Percentiles rank a stretch among this genome's conserved stretches.
phyloP scores from a whole-genome alignment of 2,113 vertebrate genomes.

The Oncorhynchus keta region DNA sequence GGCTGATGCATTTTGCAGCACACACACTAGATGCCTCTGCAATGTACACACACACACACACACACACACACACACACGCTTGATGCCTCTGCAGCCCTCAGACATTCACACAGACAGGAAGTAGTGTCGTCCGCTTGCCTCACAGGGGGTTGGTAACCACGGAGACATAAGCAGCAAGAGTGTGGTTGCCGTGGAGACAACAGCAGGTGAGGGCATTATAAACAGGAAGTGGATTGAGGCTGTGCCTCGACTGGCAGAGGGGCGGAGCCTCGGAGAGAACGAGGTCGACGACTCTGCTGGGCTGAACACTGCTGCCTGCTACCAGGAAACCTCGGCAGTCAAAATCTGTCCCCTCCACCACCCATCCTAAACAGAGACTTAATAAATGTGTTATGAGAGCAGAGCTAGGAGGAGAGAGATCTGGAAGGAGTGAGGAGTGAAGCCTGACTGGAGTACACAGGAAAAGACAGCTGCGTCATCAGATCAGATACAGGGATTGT shows the following conservation, averaged over 20 bases:
- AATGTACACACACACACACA: conserved; percentile 13
- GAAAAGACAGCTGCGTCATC: not conserved
- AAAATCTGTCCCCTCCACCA: conserved; percentile 4
- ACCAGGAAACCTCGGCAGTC: conserved; percentile 7
- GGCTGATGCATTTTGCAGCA: conserved; percentile 28
- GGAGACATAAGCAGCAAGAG: conserved; percentile 60
- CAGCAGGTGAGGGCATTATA: conserved; percentile 63
- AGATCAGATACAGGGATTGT: conserved; percentile 5
- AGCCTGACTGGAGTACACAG: conserved; percentile 28
- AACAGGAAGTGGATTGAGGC: conserved; percentile 61
- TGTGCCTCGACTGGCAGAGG: conserved; percentile 45
- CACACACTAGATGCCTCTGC: conserved; percentile 4
- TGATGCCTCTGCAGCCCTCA: too few relatives aligned
- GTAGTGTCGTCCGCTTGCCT: conserved; percentile 16
- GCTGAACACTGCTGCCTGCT: not conserved
- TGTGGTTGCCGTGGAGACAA: conserved; percentile 64
- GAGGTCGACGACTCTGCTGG: not conserved
- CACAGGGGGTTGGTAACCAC: conserved; percentile 34
- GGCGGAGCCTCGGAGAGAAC: conserved; percentile 19
- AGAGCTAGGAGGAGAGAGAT: conserved; percentile 19
- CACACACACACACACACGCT: conserved; percentile 19
- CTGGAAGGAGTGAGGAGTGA: conserved; percentile 27
- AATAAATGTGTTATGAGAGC: conserved; percentile 42
- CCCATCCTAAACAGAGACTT: conserved; percentile 15
- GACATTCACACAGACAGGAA: conserved; percentile 61